Conservation (phyloP, 2,113 vertebrate genomes). For the Circaetus cinerascens region DNA sequence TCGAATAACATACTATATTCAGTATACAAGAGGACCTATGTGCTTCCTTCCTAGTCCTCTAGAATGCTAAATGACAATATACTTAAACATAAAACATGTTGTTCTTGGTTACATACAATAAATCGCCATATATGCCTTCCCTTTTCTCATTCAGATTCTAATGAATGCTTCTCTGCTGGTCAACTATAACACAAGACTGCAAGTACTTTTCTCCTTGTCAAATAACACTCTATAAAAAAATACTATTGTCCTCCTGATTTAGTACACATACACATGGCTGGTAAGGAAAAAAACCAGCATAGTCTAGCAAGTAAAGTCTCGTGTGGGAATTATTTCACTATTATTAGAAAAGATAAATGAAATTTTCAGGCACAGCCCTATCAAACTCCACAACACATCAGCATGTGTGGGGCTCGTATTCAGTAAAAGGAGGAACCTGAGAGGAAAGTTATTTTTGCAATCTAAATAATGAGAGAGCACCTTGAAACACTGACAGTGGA, state of each 20-base stretch:
- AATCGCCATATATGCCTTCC: not conserved
- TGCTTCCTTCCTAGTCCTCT: not conserved
- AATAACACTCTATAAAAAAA: not conserved
- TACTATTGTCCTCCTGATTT: not conserved
- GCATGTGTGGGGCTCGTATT: not conserved
- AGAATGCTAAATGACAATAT: not conserved
- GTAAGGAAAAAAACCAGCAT: not conserved
- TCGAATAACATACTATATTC: not conserved
- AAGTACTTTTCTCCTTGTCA: slow-evolving; percentile 41
- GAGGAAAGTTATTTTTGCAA: slow-evolving; percentile 26
- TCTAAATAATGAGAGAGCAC: not conserved
- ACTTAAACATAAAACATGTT: not conserved
- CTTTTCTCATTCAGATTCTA: slow-evolving; percentile 44
- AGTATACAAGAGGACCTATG: not conserved
- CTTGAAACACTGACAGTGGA: not conserved
- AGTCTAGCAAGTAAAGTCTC: not conserved
- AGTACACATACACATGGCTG: not conserved
- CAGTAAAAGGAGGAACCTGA: not conserved
- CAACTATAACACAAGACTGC: not conserved
- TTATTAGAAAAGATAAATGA: slow-evolving; percentile 1
- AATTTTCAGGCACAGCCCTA: not conserved
- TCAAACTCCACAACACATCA: not conserved
- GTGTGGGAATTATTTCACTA: not conserved
- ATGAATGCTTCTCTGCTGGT: slow-evolving; percentile 10
- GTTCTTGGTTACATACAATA: not conserved